Evolutionary conservation across 2,797 vertebrate genomes (phyloP).

Genomic region (Pseudotriccus pelzelni): DNA sequence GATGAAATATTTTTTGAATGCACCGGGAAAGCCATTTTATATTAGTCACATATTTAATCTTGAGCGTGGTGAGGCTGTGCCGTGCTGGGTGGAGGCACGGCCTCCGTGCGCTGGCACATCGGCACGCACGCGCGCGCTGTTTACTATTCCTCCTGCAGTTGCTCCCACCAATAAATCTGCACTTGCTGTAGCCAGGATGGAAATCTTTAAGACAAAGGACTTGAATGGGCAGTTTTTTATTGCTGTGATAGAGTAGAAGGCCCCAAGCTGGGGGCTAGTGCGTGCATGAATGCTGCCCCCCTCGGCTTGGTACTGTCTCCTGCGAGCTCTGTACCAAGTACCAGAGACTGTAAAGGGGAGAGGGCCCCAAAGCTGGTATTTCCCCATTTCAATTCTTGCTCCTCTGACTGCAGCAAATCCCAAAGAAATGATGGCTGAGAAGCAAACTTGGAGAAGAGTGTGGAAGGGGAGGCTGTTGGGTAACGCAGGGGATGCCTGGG

Average conservation of each 20-base stretch:
- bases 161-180: constrained; percentile 55
- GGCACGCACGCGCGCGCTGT: not conserved
- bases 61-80: not conserved
- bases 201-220: constrained; percentile 63
- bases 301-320: constrained; percentile 6
- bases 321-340: not conserved
- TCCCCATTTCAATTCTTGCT: not conserved
- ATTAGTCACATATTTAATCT: not conserved
- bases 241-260: constrained; percentile 41
- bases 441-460: not conserved
- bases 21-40: not conserved
- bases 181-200: constrained; percentile 53
- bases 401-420: not conserved
- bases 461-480: not conserved
- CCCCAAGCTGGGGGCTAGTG: constrained; percentile 27
- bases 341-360: not conserved
- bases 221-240: constrained; percentile 55
- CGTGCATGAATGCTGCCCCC: constrained; percentile 19
- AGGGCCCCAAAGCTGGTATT: constrained; percentile 24
- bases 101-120: not conserved
- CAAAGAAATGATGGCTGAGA: not conserved
- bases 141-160: constrained; percentile 42
- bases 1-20: not conserved
- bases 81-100: not conserved
- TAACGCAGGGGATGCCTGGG: not conserved